Percentiles rank a stretch among this genome's conserved stretches.
These are phyloP conservation scores for Phaonia tiefii DNA, from an alignment of 2,888 invertebrate genomes.

Conservation along the genomic window DNA sequence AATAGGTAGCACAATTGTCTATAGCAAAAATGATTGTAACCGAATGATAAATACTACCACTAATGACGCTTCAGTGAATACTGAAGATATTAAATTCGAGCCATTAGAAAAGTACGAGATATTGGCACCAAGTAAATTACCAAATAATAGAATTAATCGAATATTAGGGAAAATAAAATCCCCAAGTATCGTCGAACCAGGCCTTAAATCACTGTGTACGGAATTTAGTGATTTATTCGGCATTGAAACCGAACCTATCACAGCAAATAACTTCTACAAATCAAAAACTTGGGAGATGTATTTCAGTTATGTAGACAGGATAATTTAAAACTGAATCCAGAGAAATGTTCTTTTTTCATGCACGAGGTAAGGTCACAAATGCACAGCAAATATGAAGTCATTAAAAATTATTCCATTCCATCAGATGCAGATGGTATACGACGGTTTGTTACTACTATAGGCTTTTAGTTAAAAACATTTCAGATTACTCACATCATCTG, in stretches of 20 bases:
- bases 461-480: neutral
- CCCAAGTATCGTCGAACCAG: neutral
- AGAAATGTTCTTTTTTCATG: neutral
- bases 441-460: no score
- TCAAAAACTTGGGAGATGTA: neutral
- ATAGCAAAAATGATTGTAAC: neutral
- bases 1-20: neutral
- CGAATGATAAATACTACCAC: neutral
- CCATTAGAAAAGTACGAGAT: neutral
- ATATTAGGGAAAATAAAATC: neutral
- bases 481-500: neutral
- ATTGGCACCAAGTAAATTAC: neutral
- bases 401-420: no score
- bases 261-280: conserved; percentile 29
- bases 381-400: conserved; percentile 6
- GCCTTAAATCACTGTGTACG: neutral
- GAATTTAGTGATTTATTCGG: conserved; percentile 8
- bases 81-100: neutral
- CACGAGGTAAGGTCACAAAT: neutral
- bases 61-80: no score
- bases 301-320: neutral
- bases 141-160: neutral
- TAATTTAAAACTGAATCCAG: neutral
- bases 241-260: conserved; percentile 19
- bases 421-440: no score